Evolutionary conservation across 2,113 vertebrate species (phyloP).

Genomic region (Halcyon senegalensis): DNA sequence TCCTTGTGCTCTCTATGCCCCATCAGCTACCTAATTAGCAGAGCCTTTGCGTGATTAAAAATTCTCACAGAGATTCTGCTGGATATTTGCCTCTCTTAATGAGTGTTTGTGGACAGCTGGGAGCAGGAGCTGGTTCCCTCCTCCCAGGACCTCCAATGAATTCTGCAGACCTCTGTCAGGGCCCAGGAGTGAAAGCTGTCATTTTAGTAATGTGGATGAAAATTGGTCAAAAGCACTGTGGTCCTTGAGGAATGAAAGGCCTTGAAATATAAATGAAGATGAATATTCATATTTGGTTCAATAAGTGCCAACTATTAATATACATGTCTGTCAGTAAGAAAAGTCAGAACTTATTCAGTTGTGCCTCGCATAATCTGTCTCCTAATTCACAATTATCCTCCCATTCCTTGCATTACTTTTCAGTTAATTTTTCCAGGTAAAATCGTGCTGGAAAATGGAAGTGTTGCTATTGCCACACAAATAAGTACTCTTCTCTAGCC

Average conservation of each 20-base stretch:
- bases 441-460: not conserved
- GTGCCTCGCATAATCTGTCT: conserved; percentile 87
- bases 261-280: conserved; percentile 99
- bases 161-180: conserved; percentile 96
- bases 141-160: conserved; percentile 90
- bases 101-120: conserved; percentile 99
- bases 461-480: not conserved
- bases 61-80: conserved; percentile 99
- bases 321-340: conserved; percentile 95
- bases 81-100: conserved; percentile 99
- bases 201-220: conserved; percentile 94
- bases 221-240: conserved; percentile 90
- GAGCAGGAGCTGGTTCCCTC: conserved; percentile 86
- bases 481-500: not conserved
- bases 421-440: conserved; percentile 19
- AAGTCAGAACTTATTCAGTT: conserved; percentile 80
- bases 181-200: conserved; percentile 98
- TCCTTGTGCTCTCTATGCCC: conserved; percentile 99
- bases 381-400: conserved; percentile 89
- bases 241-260: conserved; percentile 91
- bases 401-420: conserved; percentile 75
- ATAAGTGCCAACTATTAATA: conserved; percentile 98
- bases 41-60: conserved; percentile 97
- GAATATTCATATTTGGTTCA: conserved; percentile 99
- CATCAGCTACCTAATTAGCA: conserved; percentile 99